phyloP scores from a whole-genome alignment of 2,797 vertebrate genomes.

The Odontamblyopus rebecca region DNA sequence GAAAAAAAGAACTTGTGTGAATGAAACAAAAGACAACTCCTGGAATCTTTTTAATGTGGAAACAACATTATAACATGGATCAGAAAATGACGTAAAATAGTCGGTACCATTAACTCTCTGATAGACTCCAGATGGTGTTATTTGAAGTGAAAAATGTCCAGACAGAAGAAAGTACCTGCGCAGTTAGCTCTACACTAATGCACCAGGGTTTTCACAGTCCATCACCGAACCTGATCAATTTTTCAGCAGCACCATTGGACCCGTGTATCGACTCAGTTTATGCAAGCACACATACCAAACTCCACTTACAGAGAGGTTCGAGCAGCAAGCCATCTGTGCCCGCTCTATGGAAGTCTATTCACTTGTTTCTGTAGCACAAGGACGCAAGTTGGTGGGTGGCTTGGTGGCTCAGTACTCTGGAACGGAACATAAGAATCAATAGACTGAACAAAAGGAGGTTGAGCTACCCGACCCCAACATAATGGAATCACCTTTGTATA shows the following conservation, averaged over 20 bases:
- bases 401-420: conserved; percentile 38
- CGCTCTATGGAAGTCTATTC: conserved; percentile 59
- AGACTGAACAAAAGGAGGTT: conserved; percentile 58
- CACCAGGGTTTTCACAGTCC: not conserved
- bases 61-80: no score
- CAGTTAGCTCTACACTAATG: not conserved
- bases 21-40: no score
- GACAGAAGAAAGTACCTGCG: not conserved
- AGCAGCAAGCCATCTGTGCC: conserved; percentile 60
- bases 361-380: conserved; percentile 45
- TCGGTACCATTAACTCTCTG: no score
- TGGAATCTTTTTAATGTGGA: no score
- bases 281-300: conserved; percentile 52
- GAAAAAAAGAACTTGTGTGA: no score
- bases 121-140: not conserved
- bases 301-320: conserved; percentile 49
- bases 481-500: conserved; percentile 51
- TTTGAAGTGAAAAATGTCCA: not conserved
- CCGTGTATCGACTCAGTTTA: conserved; percentile 45
- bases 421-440: conserved; percentile 60
- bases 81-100: no score
- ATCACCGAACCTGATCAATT: conserved; percentile 35
- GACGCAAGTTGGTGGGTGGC: conserved; percentile 62
- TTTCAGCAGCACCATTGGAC: conserved; percentile 36
- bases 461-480: conserved; percentile 50